Conservation (phyloP, 1,140 invertebrate genomes). For the Neocloeon triangulifer region DNA sequence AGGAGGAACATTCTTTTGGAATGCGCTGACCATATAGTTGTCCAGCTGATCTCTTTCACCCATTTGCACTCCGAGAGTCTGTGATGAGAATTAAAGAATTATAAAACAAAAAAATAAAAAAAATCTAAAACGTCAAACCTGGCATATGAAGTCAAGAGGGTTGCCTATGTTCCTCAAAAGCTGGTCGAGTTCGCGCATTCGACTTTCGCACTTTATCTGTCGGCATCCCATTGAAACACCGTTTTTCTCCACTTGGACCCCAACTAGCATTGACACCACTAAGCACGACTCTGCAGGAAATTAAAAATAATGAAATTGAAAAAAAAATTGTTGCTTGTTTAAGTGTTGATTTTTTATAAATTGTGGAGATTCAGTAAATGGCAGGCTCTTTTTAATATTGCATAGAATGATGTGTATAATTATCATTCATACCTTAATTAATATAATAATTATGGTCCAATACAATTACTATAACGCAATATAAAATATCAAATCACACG, state of each 20-base stretch:
- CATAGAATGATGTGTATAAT: too few species aligned
- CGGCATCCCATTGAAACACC: slow-evolving; percentile 47
- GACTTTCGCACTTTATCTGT: slow-evolving; percentile 66
- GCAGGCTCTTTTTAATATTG: too few species aligned
- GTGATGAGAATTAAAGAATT: slow-evolving; percentile 11
- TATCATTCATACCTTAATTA: too few species aligned
- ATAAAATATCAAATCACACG: too few species aligned
- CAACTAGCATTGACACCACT: slow-evolving; percentile 58
- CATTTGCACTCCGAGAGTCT: slow-evolving; percentile 55
- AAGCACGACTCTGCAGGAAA: slow-evolving; percentile 21
- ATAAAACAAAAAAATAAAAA: slow-evolving; percentile 4
- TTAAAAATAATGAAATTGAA: too few species aligned
- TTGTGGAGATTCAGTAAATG: too few species aligned
- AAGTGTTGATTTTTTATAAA: too few species aligned
- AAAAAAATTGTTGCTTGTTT: too few species aligned
- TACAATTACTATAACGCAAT: too few species aligned
- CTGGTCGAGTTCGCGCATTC: slow-evolving; percentile 56
- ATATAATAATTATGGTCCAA: too few species aligned
- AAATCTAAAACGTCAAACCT: slow-evolving; percentile 29
- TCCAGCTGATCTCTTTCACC: slow-evolving; percentile 54
- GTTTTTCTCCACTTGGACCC: slow-evolving; percentile 53
- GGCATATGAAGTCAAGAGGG: slow-evolving; percentile 67
- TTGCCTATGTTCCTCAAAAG: slow-evolving; percentile 50
- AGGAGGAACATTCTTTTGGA: slow-evolving; percentile 57
- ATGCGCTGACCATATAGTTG: slow-evolving; percentile 51